A percentile compares a stretch with the other conserved stretches of the same genome.
These are phyloP conservation scores for Holothuria glaberrima DNA, from an alignment of 35 echinoderm and acorn worm species.

Conservation along the genomic window DNA sequence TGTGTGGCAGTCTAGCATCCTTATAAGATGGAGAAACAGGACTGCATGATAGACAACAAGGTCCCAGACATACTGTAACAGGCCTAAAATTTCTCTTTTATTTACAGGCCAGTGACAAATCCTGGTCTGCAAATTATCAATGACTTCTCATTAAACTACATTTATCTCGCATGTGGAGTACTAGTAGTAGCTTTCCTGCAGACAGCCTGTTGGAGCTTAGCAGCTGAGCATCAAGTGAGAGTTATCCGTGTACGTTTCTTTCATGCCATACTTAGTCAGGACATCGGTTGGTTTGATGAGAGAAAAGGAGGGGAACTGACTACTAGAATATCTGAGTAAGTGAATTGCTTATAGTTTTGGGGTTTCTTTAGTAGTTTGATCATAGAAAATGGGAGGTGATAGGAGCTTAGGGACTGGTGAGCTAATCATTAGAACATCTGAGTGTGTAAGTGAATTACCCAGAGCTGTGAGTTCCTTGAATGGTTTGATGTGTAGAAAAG, in stretches of 20 bases:
- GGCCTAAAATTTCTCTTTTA: no score
- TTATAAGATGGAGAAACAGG: no score
- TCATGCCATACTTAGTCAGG: conserved; percentile 77
- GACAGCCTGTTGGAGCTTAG: conserved; percentile 60
- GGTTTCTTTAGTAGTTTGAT: no score
- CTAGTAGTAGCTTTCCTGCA: conserved; percentile 72
- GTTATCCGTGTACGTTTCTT: conserved; percentile 73
- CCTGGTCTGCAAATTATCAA: conserved; percentile 23
- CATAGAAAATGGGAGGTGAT: no score
- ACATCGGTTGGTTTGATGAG: conserved; percentile 95
- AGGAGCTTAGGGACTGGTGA: no score
- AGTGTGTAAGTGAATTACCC: conserved; percentile 30
- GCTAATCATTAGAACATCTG: conserved; percentile 84
- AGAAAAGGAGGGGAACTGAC: conserved; percentile 90
- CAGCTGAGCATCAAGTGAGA: conserved; percentile 76
- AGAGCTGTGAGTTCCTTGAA: no score
- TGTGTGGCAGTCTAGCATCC: no score
- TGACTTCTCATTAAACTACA: conserved; percentile 65
- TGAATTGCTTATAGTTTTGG: no score
- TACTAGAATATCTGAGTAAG: conserved; percentile 94
- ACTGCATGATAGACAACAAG: no score
- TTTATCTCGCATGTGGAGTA: conserved; percentile 63
- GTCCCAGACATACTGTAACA: no score
- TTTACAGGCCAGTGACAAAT: background rate
- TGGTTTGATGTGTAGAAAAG: no score